These are phyloP conservation scores for Balearica regulorum DNA, from an alignment of 2,797 vertebrate genomes.

Conservation along the genomic window DNA sequence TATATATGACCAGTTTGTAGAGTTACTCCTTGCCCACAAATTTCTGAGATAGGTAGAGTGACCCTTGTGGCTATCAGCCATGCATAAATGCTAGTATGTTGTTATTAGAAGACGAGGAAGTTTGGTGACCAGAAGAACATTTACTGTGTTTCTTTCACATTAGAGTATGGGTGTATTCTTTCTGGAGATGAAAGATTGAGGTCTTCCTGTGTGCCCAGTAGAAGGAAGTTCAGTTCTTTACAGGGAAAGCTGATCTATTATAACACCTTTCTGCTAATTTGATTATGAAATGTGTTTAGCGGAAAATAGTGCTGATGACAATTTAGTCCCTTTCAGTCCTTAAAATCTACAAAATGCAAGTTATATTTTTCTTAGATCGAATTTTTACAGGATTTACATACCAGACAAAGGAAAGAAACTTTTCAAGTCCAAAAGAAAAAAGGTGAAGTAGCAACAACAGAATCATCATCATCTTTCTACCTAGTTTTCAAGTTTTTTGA, in stretches of 20 bases:
- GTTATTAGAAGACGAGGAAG: neutral
- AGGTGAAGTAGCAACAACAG: neutral
- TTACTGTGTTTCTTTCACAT: neutral
- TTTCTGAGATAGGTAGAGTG: neutral
- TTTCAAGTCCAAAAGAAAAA: neutral
- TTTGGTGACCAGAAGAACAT: neutral
- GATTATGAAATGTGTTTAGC: neutral
- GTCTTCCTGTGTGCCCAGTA: neutral
- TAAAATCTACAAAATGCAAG: neutral
- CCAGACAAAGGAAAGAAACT: neutral
- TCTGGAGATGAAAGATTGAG: neutral
- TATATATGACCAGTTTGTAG: neutral
- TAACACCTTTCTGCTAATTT: neutral
- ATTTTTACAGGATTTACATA: neutral
- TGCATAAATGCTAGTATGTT: neutral
- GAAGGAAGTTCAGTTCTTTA: neutral
- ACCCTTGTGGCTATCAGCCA: neutral
- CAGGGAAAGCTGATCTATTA: neutral
- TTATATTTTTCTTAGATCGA: neutral
- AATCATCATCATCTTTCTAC: neutral
- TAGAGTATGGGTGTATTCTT: neutral
- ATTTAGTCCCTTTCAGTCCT: neutral
- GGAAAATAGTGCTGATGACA: neutral
- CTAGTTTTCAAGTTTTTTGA: slow-evolving; percentile 1
- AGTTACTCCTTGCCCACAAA: neutral